Evolutionary conservation across 2,888 invertebrate genomes (phyloP), one percentile per base, ranked within the genome.

Genomic region (Eupeodes luniger): DNA sequence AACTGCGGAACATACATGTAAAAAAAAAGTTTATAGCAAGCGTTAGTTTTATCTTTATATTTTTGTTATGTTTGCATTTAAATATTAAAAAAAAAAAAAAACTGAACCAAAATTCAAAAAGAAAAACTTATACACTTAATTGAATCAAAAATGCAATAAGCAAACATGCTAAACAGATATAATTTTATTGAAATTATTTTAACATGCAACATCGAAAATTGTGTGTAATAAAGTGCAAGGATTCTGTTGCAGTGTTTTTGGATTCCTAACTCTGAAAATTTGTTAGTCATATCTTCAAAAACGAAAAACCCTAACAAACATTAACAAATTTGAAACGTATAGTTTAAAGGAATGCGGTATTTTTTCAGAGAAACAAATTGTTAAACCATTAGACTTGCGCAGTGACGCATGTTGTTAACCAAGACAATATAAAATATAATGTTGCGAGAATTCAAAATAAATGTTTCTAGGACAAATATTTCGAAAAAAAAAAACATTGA

Each of bases 1-100:
- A 82, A 84, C 87, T 87, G 87, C 76, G 80, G 66, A 82, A 61
- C 82, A 82, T 64, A 83, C 66, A 87, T 77, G 74, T 69, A 70
- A 81, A 86, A 82, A 84, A 81, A 80, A 81, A 27, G 27, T 27
- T 27, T 76, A 76, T 66, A 27, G 27, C 44, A 79, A 74, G 83
- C 76, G 59, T 83, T 87, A 84, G 59, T 49, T 82, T 51, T 66
- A 34, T 66, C 16, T 64, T 27, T 72, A 49, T 59, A 27, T 36
- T 36, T 16, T 62, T 44, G 6, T 19, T 19, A 9, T 66, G 5
- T 74, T 74, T 49, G 12, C 27, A 72, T 62, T 34, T 14, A 53
- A 12, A 47, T n/a, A 34, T 44, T 5, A 27, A 34, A 40, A 49
- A 12, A 27, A 27, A 27, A 27, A 27, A 27, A 27, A 27, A 2